Evolutionary conservation across 2,888 invertebrate species (phyloP), one percentile per base, ranked within the genome.

Genomic region (Apodemia zela): DNA sequence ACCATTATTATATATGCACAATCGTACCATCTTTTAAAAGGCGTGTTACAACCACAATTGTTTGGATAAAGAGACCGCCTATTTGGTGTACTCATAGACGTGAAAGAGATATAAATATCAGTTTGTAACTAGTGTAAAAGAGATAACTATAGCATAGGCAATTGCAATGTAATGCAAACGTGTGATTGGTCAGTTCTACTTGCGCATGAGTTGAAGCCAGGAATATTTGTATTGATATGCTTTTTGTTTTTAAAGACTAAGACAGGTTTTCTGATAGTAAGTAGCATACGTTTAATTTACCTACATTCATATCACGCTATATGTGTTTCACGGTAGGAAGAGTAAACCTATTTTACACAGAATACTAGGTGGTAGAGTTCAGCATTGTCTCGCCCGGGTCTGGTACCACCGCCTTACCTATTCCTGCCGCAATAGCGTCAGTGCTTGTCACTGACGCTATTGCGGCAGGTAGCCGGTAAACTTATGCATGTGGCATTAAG

Each of bases 1-100:
- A 25, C 54, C 13, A 13, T 18, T 49, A 21, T 21, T 10, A 18
- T 18, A 17, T 47, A 5, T 54, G 25, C 18, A 18, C 33, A 59
- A 59, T 38, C 35, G 11, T 62, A 54, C 62, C 62, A 62, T 62
- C 54, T 62, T 57, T 62, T 62, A 62, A 62, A 62, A 62, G 62
- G 62, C 62, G 62, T 61, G 61, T 62, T 25, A 54, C 38, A 25
- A 57, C n/a, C n/a, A 17, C 62, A 62, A 57, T 57, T 57, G 54
- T 21, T 21, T 17, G 6, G 25, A 29, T 57, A 62, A 54, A 57
- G 54, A 57, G 54, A 54, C 62, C 62, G 62, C 62, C 62, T 62
- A 62, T 57, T 62, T 57, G 57, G 21, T 15, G 42, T 54, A 58
- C 62, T 62, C 57, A 62, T 62, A 62, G 62, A 62, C 17, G 54